These are phyloP conservation scores for Thera britannica DNA, from an alignment of 2,888 invertebrate genomes.

Conservation along the genomic window DNA sequence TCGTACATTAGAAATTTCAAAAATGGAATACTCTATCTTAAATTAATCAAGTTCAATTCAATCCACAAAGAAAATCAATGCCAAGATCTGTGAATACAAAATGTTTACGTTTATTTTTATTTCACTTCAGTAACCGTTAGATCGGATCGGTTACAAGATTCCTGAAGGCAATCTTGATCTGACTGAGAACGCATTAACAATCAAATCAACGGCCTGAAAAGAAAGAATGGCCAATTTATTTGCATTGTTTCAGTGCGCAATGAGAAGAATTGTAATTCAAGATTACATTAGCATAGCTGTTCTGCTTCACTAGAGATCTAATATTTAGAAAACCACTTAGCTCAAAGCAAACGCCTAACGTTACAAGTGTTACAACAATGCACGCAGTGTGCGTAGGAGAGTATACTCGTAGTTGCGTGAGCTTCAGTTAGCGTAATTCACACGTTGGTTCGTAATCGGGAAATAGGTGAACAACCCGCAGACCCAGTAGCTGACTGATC, in stretches of 20 bases:
- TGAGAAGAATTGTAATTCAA: constrained; percentile 20
- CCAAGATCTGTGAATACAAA: not conserved
- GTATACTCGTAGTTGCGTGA: constrained; percentile 13
- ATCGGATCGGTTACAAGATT: constrained; percentile 8
- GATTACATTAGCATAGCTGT: constrained; percentile 23
- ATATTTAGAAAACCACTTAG: constrained; percentile 32
- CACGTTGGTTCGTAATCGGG: constrained; percentile 28
- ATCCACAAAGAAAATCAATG: too few relatives aligned
- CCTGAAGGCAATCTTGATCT: constrained; percentile 12
- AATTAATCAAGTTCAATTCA: too few relatives aligned
- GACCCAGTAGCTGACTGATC: constrained; percentile 39
- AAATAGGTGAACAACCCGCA: constrained; percentile 45
- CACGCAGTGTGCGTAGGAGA: not conserved
- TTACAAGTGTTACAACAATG: constrained; percentile 9
- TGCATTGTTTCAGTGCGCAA: constrained; percentile 27
- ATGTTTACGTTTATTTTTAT: constrained; percentile 1
- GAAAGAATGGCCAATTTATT: constrained; percentile 24
- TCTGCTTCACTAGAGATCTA: constrained; percentile 29
- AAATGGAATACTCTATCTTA: too few relatives aligned
- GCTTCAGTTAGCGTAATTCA: constrained; percentile 35
- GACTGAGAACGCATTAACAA: constrained; percentile 19
- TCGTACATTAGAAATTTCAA: too few relatives aligned
- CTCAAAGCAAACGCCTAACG: constrained; percentile 1
- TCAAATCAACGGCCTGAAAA: constrained; percentile 24
- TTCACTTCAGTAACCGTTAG: not conserved